Conservation (phyloP, 2,797 vertebrate species). For the Alosa sapidissima region DNA sequence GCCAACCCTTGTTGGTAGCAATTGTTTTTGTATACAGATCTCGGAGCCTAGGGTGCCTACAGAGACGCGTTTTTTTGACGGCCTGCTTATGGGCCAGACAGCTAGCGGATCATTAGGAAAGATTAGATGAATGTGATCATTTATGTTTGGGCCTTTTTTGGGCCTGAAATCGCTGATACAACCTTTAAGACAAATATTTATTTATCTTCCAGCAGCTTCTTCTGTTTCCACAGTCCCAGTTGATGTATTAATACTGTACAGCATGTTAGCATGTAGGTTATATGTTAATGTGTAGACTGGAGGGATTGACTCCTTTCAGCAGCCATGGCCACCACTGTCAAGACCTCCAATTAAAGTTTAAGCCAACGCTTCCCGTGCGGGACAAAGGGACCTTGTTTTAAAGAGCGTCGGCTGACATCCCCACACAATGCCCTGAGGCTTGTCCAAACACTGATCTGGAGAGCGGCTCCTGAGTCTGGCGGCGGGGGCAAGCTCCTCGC, state of each 20-base stretch:
- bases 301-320: not conserved
- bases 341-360: not conserved
- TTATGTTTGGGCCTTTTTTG: too few relatives aligned
- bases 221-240: not conserved
- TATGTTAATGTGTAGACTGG: not conserved
- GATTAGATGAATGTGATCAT: too few relatives aligned
- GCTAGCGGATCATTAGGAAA: too few relatives aligned
- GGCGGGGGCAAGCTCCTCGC: not conserved
- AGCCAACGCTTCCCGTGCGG: not conserved
- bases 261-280: not conserved
- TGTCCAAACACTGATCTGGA: constrained; percentile 16
- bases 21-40: too few relatives aligned
- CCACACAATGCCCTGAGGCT: not conserved
- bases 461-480: not conserved
- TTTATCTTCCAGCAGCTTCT: not conserved
- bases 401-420: constrained; percentile 8
- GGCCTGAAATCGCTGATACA: too few relatives aligned
- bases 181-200: not conserved
- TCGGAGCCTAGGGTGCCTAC: too few relatives aligned
- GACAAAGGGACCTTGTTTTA: constrained; percentile 16
- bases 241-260: not conserved
- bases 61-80: too few relatives aligned
- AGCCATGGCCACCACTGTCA: not conserved
- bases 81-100: too few relatives aligned
- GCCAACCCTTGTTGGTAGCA: too few relatives aligned